Conservation (phyloP, 2,888 invertebrate species). For the Microdon myrmicae region DNA sequence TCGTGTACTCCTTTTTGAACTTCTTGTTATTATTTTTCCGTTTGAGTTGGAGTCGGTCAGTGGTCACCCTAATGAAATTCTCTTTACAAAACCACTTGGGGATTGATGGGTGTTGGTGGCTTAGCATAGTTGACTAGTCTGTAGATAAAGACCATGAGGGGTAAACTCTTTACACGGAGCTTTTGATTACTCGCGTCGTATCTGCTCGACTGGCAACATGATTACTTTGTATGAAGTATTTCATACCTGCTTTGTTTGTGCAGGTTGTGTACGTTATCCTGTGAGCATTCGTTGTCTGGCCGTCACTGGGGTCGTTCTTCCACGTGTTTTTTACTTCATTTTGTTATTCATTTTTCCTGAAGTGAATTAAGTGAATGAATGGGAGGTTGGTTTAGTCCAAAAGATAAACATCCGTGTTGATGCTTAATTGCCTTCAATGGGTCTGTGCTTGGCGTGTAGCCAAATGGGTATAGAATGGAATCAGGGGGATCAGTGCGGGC, state of each 20-base stretch:
- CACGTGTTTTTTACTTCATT: slow-evolving; percentile 1
- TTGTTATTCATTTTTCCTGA: slow-evolving; percentile 23
- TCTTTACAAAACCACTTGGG: slow-evolving; percentile 21
- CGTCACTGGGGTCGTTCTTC: neutral
- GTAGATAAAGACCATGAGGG: too few relatives aligned
- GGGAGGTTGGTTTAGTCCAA: slow-evolving; percentile 37
- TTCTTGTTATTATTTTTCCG: slow-evolving; percentile 36
- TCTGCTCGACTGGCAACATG: slow-evolving; percentile 34
- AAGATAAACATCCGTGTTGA: slow-evolving; percentile 50
- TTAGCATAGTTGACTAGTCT: too few relatives aligned
- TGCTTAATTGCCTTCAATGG: slow-evolving; percentile 47
- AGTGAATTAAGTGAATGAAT: slow-evolving; percentile 37
- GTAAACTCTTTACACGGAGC: slow-evolving; percentile 28
- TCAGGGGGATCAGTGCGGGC: too few relatives aligned
- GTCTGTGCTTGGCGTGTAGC: slow-evolving; percentile 10
- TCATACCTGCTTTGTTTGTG: slow-evolving; percentile 9
- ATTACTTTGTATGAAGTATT: slow-evolving; percentile 35
- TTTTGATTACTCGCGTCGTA: slow-evolving; percentile 40
- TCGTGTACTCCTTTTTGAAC: slow-evolving; percentile 17
- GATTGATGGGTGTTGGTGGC: neutral
- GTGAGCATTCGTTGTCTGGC: too few relatives aligned
- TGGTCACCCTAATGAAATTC: slow-evolving; percentile 49
- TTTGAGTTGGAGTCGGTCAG: slow-evolving; percentile 31
- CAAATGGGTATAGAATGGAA: slow-evolving; percentile 1
- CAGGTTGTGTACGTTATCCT: too few relatives aligned